Evolutionary conservation across 53 echinoderm and acorn worm genomes (phyloP).

Genomic region (Echinometra lucunter): DNA sequence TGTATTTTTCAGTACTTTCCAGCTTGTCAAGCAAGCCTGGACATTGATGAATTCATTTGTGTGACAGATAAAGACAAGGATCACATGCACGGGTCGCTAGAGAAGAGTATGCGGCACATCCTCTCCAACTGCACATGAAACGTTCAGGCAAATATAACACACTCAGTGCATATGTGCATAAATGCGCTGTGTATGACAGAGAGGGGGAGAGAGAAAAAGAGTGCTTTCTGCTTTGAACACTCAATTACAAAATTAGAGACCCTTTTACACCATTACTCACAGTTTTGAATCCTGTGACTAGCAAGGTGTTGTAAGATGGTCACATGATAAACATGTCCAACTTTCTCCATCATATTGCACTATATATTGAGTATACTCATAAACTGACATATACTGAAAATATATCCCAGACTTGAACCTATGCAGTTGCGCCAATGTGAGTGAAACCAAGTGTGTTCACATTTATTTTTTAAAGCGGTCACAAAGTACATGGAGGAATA

Average conservation of each 20-base stretch:
- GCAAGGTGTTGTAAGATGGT: not conserved
- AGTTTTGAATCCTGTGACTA: constrained; percentile 16
- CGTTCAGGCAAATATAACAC: not conserved
- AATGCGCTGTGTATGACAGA: not conserved
- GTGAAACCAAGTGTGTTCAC: not conserved
- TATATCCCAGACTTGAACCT: not conserved
- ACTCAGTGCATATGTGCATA: not conserved
- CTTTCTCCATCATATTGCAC: not conserved
- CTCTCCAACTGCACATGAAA: constrained; percentile 30
- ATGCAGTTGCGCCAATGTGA: not conserved
- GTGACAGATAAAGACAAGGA: constrained; percentile 30
- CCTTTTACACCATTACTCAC: constrained; percentile 51
- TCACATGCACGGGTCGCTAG: constrained; percentile 9
- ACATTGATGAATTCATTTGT: constrained; percentile 18
- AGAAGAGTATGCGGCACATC: not conserved
- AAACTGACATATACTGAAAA: not conserved
- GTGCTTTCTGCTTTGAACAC: constrained; percentile 39
- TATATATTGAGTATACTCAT: not conserved
- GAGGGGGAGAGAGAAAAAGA: too few species aligned
- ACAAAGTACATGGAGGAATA: not conserved
- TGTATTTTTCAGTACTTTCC: not conserved
- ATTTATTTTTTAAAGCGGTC: not conserved
- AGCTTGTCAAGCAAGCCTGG: constrained; percentile 14
- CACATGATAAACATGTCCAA: constrained; percentile 15
- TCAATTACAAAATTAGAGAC: constrained; percentile 53